Conservation (phyloP, 1,140 invertebrate species). For the Streblospio benedicti region DNA sequence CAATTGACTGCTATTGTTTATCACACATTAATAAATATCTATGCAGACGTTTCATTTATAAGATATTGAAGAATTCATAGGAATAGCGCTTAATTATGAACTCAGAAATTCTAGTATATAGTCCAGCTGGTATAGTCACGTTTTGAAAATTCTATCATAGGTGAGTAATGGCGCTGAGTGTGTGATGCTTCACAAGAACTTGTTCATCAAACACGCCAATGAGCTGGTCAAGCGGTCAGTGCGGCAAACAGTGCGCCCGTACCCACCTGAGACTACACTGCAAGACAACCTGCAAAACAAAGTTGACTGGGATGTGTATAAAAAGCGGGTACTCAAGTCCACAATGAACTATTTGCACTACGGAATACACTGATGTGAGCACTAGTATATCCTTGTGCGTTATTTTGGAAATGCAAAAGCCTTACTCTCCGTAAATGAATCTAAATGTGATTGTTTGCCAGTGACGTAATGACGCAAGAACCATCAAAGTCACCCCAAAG, state of each 20-base stretch:
- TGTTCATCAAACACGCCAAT: constrained; percentile 33
- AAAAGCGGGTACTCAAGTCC: too few species aligned
- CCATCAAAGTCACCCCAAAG: too few species aligned
- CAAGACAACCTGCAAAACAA: constrained; percentile 36
- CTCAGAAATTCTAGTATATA: background rate
- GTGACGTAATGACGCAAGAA: too few species aligned
- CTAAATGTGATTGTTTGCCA: too few species aligned
- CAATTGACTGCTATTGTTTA: too few species aligned
- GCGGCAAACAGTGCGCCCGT: constrained; percentile 26
- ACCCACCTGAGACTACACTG: constrained; percentile 33
- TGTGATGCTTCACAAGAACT: constrained; percentile 37
- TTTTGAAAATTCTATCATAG: constrained; percentile 15
- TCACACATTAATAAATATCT: background rate
- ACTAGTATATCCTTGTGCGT: too few species aligned
- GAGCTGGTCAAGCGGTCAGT: constrained; percentile 27
- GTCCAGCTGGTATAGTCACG: background rate
- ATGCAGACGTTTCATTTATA: background rate
- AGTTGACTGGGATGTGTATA: constrained; percentile 29
- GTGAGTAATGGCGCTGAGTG: constrained; percentile 40
- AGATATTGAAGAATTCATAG: background rate
- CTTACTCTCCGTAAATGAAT: too few species aligned
- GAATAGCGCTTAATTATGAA: background rate
- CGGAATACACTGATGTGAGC: too few species aligned
- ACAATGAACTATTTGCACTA: too few species aligned
- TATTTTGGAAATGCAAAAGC: too few species aligned